Conservation (phyloP, 2,797 vertebrate genomes). For the Pseudochirops cupreus region DNA sequence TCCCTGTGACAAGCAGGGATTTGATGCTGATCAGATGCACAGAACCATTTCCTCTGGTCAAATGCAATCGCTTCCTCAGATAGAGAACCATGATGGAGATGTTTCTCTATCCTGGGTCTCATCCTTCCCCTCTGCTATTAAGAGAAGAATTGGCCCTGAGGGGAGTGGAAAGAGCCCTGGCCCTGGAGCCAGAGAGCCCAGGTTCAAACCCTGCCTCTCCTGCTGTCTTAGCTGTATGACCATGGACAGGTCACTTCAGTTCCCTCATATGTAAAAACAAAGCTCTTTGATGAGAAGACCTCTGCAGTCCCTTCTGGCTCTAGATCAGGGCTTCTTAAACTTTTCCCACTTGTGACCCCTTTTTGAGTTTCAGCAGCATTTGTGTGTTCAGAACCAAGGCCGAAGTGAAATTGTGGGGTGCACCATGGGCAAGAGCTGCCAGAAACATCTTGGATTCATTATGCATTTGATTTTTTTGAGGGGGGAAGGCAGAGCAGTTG, state of each 20-base stretch:
- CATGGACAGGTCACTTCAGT: background rate
- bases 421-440: no score
- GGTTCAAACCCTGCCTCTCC: background rate
- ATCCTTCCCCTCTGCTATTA: background rate
- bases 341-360: no score
- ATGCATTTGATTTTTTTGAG: no score
- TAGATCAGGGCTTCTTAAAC: background rate
- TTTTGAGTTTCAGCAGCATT: no score
- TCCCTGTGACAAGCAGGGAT: background rate
- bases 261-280: background rate
- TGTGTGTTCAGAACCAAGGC: no score
- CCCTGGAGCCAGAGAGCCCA: background rate
- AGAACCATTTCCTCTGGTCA: background rate
- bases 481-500: no score
- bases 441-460: no score
- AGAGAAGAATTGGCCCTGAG: background rate
- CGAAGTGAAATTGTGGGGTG: no score
- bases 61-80: background rate
- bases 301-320: background rate
- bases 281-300: background rate
- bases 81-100: background rate
- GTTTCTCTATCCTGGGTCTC: background rate
- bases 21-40: background rate
- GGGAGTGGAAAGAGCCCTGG: background rate
- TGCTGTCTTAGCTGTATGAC: background rate